Evolutionary conservation across 1,140 invertebrate species (phyloP).

Genomic region (Eueides isabella): DNA sequence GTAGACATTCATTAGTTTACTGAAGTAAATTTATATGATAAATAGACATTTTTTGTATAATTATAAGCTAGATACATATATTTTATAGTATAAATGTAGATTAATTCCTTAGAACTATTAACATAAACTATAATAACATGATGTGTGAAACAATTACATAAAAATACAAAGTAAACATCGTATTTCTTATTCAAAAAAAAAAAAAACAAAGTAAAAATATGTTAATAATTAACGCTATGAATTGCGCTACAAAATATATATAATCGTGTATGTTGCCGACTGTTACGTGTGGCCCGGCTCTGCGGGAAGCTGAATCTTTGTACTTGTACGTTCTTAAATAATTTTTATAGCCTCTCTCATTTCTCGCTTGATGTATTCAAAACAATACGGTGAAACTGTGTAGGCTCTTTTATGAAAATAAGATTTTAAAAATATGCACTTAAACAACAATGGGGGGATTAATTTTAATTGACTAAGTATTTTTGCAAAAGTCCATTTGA

Average conservation of each 20-base stretch:
- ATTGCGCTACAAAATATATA: constrained; percentile 28
- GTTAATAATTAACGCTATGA: constrained; percentile 7
- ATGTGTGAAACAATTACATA: no score
- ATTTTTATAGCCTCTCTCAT: constrained; percentile 30
- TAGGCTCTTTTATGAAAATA: constrained; percentile 7
- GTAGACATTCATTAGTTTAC: neutral
- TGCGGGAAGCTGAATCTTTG: constrained; percentile 44
- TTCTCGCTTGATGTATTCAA: constrained; percentile 24
- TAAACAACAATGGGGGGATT: constrained; percentile 1
- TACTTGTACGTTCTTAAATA: constrained; percentile 26
- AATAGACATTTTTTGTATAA: no score
- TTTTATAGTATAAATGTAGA: no score
- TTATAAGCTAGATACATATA: no score
- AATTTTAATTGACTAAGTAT: neutral
- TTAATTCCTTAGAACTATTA: no score
- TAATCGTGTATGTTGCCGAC: constrained; percentile 38
- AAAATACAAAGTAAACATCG: no score
- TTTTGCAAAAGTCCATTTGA: neutral
- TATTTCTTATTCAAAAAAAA: neutral
- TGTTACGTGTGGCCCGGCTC: constrained; percentile 51
- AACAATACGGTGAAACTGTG: constrained; percentile 9
- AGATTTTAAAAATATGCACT: neutral
- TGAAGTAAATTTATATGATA: no score
- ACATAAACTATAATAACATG: no score
- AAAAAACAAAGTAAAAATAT: neutral